Evolutionary conservation across 2,888 invertebrate species (phyloP).

Genomic region (Leptopilina syphax): DNA sequence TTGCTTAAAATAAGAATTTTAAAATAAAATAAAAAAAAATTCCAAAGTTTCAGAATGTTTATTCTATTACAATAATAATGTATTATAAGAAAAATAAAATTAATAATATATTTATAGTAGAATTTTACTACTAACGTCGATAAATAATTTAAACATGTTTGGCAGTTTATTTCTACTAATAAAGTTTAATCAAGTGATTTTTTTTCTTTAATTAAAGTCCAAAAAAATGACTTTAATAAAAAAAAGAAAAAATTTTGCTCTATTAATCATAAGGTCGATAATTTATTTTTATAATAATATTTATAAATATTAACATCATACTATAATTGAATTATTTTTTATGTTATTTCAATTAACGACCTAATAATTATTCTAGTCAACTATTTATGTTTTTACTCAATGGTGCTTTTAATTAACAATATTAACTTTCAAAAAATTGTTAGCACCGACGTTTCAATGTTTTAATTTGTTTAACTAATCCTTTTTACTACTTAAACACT

Average conservation of each 20-base stretch:
- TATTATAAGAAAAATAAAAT: not conserved
- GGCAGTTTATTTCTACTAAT: slow-evolving; percentile 18
- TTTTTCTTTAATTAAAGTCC: slow-evolving; percentile 4
- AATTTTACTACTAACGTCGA: slow-evolving; percentile 10
- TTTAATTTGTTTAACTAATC: slow-evolving; percentile 48
- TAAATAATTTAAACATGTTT: slow-evolving; percentile 36
- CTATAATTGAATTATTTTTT: not conserved
- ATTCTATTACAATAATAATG: not conserved
- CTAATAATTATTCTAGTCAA: slow-evolving; percentile 28
- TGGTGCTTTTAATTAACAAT: slow-evolving; percentile 16
- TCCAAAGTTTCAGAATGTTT: not conserved
- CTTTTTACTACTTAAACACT: slow-evolving; percentile 57
- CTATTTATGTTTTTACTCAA: slow-evolving; percentile 8
- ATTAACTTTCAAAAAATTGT: slow-evolving; percentile 1
- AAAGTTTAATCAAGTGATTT: slow-evolving; percentile 15
- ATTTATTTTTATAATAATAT: not conserved
- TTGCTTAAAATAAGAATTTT: not conserved
- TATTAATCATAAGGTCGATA: slow-evolving; percentile 11
- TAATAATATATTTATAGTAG: slow-evolving; percentile 4
- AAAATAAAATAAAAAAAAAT: not conserved
- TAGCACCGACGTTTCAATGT: slow-evolving; percentile 31
- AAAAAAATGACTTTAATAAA: slow-evolving; percentile 13
- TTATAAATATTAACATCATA: slow-evolving; percentile 14
- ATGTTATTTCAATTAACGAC: slow-evolving; percentile 5
- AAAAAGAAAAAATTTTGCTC: not conserved